Evolutionary conservation across 2,113 vertebrate genomes (phyloP), one percentile per base, ranked within the genome.

Genomic region (Strix aluco): DNA sequence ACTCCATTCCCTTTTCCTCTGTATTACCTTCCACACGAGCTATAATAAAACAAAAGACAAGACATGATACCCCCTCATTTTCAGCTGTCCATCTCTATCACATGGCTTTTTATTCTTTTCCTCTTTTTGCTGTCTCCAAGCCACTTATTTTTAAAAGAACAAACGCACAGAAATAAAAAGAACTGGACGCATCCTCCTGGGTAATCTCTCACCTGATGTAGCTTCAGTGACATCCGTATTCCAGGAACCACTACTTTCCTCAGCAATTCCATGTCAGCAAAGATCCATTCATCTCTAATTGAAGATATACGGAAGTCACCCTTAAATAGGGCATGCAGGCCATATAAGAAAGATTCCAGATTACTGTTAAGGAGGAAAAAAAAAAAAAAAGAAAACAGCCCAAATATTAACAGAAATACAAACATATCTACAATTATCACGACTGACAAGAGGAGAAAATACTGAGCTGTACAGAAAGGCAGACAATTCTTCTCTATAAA

Each of bases 251-350:
- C 99, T 12, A 99, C 99, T 94, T 99, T 99, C 97, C 99, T 99
- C 88, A 99, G 98, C 70, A 99, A 97, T 90, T 99, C 99, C 99
- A 99, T 99, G 97, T 99, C 99, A 34, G 99, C 99, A 93, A 99
- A 99, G 96, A 99, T 99, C 99, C 99, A 99, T 95, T 99, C 99
- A 20, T 99, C 99, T 93, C 99, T 97, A 69, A 99, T 98, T 19
- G 99, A 99, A 49, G 99, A 99, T 96, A 99, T 99, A 90, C 99
- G 99, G 95, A 99, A 99, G 96, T 99, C 99, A 93, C 99, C 99
- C 95, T 99, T 99, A 96, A 99, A 99, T 20, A 99, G 97, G 72
- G 99, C 99, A 94, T 99, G 99, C 23, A 99, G 98, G 63, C 99
- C 99, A 46, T 99, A 99, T 80, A 99, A 98, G 97, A 99, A 99